phyloP scores from a whole-genome alignment of 2,113 vertebrate genomes.

The Bos javanicus region DNA sequence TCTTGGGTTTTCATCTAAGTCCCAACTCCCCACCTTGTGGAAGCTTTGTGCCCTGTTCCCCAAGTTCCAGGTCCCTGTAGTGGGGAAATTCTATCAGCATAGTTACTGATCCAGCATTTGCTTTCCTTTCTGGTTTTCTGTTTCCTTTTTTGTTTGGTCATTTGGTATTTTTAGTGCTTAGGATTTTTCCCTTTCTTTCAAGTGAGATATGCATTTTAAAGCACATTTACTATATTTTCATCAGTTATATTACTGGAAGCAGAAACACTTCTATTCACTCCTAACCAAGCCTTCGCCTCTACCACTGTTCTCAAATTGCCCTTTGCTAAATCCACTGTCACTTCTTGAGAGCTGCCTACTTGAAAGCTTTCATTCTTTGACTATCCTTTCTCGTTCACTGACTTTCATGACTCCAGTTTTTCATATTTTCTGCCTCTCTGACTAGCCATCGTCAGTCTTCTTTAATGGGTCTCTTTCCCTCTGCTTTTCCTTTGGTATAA shows the following conservation, averaged over 20 bases:
- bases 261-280: background rate
- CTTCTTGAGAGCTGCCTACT: background rate
- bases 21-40: background rate
- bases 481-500: background rate
- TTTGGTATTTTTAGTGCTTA: background rate
- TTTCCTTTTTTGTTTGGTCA: background rate
- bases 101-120: background rate
- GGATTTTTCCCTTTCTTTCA: background rate
- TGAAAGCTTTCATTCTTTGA: background rate
- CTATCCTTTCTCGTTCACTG: background rate
- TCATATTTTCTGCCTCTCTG: background rate
- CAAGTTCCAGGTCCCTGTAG: background rate
- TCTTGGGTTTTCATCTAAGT: background rate
- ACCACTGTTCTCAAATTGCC: background rate
- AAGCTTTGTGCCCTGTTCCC: background rate
- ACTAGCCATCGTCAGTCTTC: background rate
- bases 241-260: background rate
- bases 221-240: background rate
- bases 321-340: background rate
- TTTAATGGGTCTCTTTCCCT: background rate
- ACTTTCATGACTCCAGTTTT: background rate
- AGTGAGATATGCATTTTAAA: background rate
- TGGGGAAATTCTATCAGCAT: background rate
- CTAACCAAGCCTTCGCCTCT: background rate
- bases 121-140: background rate